phyloP scores from a whole-genome alignment of 2,888 invertebrate species.

The Brachynemurus nebulosus region DNA sequence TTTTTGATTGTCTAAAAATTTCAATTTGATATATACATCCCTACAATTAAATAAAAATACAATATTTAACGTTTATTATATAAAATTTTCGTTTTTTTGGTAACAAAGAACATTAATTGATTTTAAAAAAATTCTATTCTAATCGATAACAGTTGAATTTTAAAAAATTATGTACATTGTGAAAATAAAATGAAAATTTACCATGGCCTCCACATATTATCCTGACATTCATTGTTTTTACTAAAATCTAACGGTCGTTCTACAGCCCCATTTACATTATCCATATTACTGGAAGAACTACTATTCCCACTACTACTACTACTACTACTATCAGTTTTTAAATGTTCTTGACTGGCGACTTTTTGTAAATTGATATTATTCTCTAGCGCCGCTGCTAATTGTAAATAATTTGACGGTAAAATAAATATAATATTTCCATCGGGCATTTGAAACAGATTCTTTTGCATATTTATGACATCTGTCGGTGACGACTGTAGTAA shows the following conservation, averaged over 20 bases:
- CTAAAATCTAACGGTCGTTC: conserved; percentile 38
- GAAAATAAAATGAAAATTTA: no score
- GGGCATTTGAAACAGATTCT: conserved; percentile 39
- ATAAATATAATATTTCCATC: conserved; percentile 47
- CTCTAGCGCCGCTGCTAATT: conserved; percentile 38
- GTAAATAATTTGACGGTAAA: conserved; percentile 45
- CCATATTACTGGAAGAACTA: conserved; percentile 11
- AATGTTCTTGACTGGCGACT: conserved; percentile 15
- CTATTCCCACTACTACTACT: background rate
- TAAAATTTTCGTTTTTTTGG: no score
- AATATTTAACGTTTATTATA: no score
- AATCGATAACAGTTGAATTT: no score
- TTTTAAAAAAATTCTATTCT: no score
- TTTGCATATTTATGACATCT: conserved; percentile 27
- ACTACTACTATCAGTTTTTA: background rate
- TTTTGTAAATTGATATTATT: conserved; percentile 27
- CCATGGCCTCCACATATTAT: conserved; percentile 42
- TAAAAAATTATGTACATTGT: no score
- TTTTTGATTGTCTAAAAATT: no score
- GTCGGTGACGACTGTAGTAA: conserved; percentile 26
- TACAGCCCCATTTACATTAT: conserved; percentile 9
- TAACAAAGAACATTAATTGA: no score
- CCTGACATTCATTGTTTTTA: conserved; percentile 31
- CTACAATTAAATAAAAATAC: no score
- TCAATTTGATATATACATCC: no score